Base-by-base conservation (phyloP, 1,140 invertebrate genomes). In the Sycobia sp. region DNA sequence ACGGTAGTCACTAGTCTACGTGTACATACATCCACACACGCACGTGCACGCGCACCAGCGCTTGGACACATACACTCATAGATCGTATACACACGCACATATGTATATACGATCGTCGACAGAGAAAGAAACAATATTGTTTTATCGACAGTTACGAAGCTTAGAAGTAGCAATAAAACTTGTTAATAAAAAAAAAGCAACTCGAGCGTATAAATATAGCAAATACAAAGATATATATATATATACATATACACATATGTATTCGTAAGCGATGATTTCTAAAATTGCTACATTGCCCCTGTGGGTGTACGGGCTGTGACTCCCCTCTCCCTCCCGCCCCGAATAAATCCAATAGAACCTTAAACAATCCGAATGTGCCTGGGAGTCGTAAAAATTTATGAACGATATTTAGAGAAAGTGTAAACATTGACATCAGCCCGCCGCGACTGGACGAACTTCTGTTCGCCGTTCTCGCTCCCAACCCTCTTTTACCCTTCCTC, bases 321-420 rank as follows among this genome's bases (percentile, higher is more conserved):
- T 13, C n/a, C 1, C 7, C 1, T 46, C 3, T 46, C 1, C 8
- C 22, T 14, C n/a, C 3, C 10, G 4, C 43, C 10, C 27, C 8
- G 13, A 34, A 16, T 4, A 18, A 27, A 50, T 50, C 11, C 41
- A 20, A 20, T 9, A 8, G 5, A 20, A 43, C 29, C 14, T 11
- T 20, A 20, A 46, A 43, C 39, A 18, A 23, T 14, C 23, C 27
- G 16, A 18, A 36, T 44, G 14, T 20, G 14, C n/a, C 27, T 23
- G 25, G 47, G 14, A 22, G 18, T 34, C 25, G 25, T 63, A 43
- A 41, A 55, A 55, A 57, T 57, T 57, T 56, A 63, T n/a, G 44
- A 63, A 18, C 46, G 34, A 57, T 43, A 50, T 63, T 63, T 50
- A 63, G 27, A 56, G 53, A 63, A 57, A 57, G 61, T 51, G 54